These are phyloP conservation scores for Cephus spinipes DNA, from an alignment of 2,888 invertebrate species.

Conservation along the genomic window DNA sequence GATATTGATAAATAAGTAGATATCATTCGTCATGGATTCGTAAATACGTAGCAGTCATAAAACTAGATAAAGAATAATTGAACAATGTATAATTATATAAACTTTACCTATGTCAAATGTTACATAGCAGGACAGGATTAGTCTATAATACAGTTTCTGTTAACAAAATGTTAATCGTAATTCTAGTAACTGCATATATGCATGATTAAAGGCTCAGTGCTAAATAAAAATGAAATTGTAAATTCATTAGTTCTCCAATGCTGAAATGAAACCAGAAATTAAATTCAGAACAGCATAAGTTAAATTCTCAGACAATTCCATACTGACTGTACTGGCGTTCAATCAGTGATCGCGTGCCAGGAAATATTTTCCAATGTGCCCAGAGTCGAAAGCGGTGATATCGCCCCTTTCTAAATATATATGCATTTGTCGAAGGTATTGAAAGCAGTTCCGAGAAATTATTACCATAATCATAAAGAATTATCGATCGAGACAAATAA, in stretches of 20 bases:
- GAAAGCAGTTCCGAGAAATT: neutral
- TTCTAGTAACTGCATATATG: no score
- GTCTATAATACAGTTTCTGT: no score
- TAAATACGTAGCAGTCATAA: no score
- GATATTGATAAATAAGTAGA: no score
- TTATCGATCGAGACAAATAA: neutral
- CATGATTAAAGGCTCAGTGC: no score
- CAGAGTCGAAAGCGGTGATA: neutral
- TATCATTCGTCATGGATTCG: no score
- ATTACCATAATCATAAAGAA: neutral
- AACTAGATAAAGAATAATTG: no score
- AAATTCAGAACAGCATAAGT: neutral
- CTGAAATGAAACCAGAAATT: neutral
- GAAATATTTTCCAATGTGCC: neutral
- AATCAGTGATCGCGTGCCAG: neutral
- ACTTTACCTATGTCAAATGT: no score
- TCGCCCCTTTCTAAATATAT: neutral
- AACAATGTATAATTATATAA: neutral
- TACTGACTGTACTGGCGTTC: neutral
- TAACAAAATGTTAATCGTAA: no score
- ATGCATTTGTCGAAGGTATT: neutral
- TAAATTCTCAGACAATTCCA: neutral
- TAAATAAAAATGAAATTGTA: neutral
- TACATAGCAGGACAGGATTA: no score
- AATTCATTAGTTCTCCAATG: neutral